Base-by-base conservation (phyloP, 1,140 invertebrate genomes). In the Globodera ellingtonae region DNA sequence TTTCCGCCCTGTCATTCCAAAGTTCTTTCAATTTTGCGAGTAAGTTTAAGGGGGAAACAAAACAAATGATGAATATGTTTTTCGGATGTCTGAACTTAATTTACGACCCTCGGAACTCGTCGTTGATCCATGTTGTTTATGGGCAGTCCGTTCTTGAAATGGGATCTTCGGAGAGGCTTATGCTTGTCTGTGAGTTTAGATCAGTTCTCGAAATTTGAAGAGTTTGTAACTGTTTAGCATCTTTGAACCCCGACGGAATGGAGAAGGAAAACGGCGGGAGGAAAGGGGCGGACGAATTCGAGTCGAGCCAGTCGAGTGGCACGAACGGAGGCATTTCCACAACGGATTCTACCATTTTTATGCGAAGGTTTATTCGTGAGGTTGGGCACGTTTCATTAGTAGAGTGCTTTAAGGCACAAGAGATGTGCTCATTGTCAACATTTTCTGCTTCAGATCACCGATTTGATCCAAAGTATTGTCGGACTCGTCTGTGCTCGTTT, bases 391-490 rank as follows among this genome's bases (percentile, higher is more conserved):
- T n/a, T 8, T 7, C 0, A 50, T 47, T 9, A 35, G 47, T 65
- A 15, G 24, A 3, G 24, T 15, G 13, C 15, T 15, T 0, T 46
- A 9, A 70, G 24, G n/a, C 35, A 6, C 1, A 46, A 24, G 47
- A 21, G 9, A n/a, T 73, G 7, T 24, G 18, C 56, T 71, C 18
- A 75, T 72, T 82, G 52, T 69, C 24, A 46, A 71, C 21, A 24
- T 50, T 66, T 84, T 50, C 35, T 24, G 83, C 3, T 85, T 83
- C 69, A 9, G 84, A 86, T 84, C 35, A 86, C 72, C 24, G 84
- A 85, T 62, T 44, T 81, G n/a, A 67, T 85, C 50, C 85, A 85
- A 78, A 85, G 69, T 48, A 87, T 85, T 48, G 56, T 86, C n/a
- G 84, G 84, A 7, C 71, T 81, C 18, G 46, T 85, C 21, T 84